Base-by-base conservation (phyloP, 2,888 invertebrate species). In the Alviniconcha strummeri region DNA sequence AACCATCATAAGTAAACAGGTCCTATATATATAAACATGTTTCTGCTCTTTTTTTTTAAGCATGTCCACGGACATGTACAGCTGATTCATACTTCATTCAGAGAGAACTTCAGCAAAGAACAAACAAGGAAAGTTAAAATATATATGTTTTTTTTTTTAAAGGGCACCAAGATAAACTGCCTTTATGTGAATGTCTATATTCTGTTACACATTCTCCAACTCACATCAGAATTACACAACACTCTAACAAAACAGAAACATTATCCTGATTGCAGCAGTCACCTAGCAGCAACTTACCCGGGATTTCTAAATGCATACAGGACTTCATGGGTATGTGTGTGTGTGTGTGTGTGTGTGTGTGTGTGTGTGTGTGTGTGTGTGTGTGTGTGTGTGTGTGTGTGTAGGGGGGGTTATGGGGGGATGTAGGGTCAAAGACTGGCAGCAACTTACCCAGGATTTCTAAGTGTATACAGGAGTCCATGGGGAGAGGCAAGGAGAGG, bases 401-500 rank as follows among this genome's bases (percentile, higher is more conserved):
- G n/a, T n/a, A n/a, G n/a, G n/a, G n/a, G n/a, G n/a, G n/a, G n/a
- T n/a, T n/a, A n/a, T 36, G 36, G 36, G 36, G 36, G 36, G 93
- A 97, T 97, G 95, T 98, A 98, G 3, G 98, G 97, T 36, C 36
- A 36, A 36, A 36, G 36, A 36, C 0, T 36, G 36, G 36, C 36
- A 8, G 13, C 13, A 60, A 89, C 94, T 90, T 89, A 96, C 96
- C 97, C 90, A 96, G 95, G 83, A 97, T 95, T 93, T 97, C 97
- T 89, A 96, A 95, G 87, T 97, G 95, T 80, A 96, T 95, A 91
- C 96, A 96, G 93, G 96, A 96, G 94, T 98, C 98, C 95, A 98
- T 97, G 54, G 98, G 98, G 89, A 98, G 95, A 84, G 98, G 98
- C 90, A 98, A 94, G 88, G 97, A 96, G 79, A 98, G 95, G 94